Evolutionary conservation across 2,888 invertebrate species (phyloP).

Genomic region (Epirrhoe alternata): DNA sequence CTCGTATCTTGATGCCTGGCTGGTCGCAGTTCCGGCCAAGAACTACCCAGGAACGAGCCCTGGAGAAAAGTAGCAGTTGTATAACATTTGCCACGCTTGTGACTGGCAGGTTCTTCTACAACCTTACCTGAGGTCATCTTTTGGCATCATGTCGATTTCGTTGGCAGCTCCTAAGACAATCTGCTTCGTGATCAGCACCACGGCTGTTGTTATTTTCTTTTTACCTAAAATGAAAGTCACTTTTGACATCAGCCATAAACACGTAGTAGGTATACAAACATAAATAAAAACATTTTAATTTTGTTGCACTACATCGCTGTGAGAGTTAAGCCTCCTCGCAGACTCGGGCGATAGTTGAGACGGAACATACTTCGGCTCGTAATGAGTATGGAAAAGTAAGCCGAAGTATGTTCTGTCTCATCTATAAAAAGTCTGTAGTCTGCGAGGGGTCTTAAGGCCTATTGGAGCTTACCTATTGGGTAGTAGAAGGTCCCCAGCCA

Average conservation of each 20-base stretch:
- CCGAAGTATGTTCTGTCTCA: too few relatives aligned
- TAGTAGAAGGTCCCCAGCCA: constrained; percentile 60
- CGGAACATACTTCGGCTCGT: too few relatives aligned
- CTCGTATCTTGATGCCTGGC: constrained; percentile 45
- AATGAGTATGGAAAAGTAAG: too few relatives aligned
- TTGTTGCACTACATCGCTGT: too few relatives aligned
- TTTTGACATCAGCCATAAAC: background rate
- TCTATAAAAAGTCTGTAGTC: too few relatives aligned
- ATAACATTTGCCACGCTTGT: too few relatives aligned
- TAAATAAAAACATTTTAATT: too few relatives aligned
- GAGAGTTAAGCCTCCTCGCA: too few relatives aligned
- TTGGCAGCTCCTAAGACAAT: constrained; percentile 54
- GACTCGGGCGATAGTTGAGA: too few relatives aligned
- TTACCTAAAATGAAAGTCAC: constrained; percentile 19
- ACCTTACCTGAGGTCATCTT: constrained; percentile 56
- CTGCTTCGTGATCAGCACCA: constrained; percentile 56
- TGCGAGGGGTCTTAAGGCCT: too few relatives aligned
- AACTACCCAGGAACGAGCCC: constrained; percentile 49
- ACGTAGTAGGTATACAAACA: too few relatives aligned
- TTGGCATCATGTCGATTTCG: constrained; percentile 58
- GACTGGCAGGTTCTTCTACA: too few relatives aligned
- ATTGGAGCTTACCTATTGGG: constrained; percentile 5
- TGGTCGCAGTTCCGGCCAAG: constrained; percentile 51
- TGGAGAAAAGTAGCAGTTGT: constrained; percentile 31
- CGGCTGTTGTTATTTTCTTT: constrained; percentile 44